Conservation (phyloP, 2,888 invertebrate genomes). For the Rugalucina vietnamica region DNA sequence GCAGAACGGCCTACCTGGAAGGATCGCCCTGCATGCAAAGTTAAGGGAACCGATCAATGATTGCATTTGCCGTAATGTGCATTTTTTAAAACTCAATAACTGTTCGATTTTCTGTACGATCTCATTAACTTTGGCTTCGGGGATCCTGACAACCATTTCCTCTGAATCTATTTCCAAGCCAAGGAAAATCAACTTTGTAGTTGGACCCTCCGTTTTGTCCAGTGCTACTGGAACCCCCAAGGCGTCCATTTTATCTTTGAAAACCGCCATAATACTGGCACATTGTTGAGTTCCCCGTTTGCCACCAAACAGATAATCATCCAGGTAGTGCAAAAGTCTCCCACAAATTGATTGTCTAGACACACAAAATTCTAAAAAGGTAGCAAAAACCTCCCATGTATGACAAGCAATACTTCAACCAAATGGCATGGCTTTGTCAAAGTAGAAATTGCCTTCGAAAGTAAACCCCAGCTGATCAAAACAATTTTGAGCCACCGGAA, state of each 20-base stretch:
- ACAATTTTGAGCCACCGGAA: not conserved
- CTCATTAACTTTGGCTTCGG: not conserved
- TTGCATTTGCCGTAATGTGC: not conserved
- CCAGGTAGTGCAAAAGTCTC: not conserved
- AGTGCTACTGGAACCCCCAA: not conserved
- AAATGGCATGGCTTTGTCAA: constrained; percentile 1
- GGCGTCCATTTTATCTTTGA: not conserved
- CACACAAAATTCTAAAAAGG: not conserved
- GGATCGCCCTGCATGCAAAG: constrained; percentile 5
- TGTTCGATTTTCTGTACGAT: not conserved
- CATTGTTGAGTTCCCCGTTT: not conserved
- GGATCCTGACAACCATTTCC: not conserved
- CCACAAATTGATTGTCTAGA: not conserved
- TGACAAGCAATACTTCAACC: not conserved
- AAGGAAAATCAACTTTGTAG: not conserved
- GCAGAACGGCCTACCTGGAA: constrained; percentile 24
- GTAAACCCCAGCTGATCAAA: not conserved
- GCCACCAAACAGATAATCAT: not conserved
- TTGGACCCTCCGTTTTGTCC: not conserved
- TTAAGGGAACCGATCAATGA: constrained; percentile 22
- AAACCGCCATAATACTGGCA: not conserved
- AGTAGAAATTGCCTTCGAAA: not conserved
- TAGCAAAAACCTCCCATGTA: not conserved
- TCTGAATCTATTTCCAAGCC: not conserved
- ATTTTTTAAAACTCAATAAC: not conserved